Percentiles rank a stretch among this genome's conserved stretches.
phyloP scores from a whole-genome alignment of 92 coral and sea anemone species.

The Epizoanthus stellaris region DNA sequence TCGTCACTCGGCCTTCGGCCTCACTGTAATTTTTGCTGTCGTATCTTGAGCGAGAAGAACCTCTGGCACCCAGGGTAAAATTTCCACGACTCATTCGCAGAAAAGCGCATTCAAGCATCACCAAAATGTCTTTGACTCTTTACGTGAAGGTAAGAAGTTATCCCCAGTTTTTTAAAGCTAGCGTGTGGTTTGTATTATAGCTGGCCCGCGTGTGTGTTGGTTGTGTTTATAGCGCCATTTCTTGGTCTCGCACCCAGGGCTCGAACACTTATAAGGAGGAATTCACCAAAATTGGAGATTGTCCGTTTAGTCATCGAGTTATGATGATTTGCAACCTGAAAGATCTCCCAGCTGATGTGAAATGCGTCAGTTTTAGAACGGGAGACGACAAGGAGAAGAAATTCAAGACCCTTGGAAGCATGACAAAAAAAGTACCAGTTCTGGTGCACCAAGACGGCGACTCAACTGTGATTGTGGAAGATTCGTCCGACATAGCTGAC shows the following conservation, averaged over 20 bases:
- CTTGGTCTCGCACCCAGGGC: conserved; percentile 39
- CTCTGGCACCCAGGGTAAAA: neutral
- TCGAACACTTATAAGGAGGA: conserved; percentile 59
- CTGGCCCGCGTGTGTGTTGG: neutral
- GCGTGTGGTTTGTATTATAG: neutral
- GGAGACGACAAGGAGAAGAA: conserved; percentile 38
- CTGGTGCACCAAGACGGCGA: conserved; percentile 51
- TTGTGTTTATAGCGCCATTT: neutral
- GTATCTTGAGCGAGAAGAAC: too few relatives aligned
- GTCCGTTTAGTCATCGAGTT: conserved; percentile 69
- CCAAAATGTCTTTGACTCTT: conserved; percentile 40
- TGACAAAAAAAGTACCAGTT: conserved; percentile 47
- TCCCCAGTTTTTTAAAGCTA: neutral
- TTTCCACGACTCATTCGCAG: neutral
- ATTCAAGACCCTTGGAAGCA: conserved; percentile 31
- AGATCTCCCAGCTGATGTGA: conserved; percentile 14
- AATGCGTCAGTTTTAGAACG: conserved; percentile 56
- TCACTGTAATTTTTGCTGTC: too few relatives aligned
- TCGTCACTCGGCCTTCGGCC: too few relatives aligned
- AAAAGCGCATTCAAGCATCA: neutral
- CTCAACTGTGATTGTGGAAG: conserved; percentile 49
- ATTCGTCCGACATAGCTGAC: conserved; percentile 50
- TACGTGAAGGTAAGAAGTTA: conserved; percentile 25
- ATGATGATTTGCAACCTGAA: conserved; percentile 62
- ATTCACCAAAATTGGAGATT: conserved; percentile 55